Percentiles rank a stretch among this genome's conserved stretches.
These are phyloP conservation scores for Melinopterus prodromus DNA, from an alignment of 2,888 invertebrate genomes.

Conservation along the genomic window DNA sequence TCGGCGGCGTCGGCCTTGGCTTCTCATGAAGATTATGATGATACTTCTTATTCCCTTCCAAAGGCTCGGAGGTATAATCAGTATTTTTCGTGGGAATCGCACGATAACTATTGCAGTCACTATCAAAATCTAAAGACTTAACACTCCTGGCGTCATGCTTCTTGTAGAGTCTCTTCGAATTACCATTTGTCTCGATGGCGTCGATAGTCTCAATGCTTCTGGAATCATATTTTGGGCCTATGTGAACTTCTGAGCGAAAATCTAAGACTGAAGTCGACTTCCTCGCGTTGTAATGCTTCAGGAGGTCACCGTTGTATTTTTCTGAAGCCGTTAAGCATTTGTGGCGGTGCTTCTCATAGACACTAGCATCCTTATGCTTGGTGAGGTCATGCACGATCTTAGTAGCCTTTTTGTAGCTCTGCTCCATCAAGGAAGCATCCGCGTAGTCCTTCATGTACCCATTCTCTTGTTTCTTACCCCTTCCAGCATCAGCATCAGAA, in stretches of 20 bases:
- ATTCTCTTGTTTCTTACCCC: constrained; percentile 38
- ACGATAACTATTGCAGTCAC: constrained; percentile 63
- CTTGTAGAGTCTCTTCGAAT: constrained; percentile 55
- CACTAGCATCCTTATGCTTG: constrained; percentile 48
- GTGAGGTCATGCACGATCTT: constrained; percentile 59
- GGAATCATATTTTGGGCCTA: constrained; percentile 56
- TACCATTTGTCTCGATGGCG: constrained; percentile 56
- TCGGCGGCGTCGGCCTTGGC: constrained; percentile 80
- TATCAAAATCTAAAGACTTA: constrained; percentile 80
- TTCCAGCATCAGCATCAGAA: constrained; percentile 57
- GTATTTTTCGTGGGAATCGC: constrained; percentile 51
- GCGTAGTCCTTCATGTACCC: constrained; percentile 14
- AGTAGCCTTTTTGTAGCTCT: constrained; percentile 58
- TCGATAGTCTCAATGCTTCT: constrained; percentile 61
- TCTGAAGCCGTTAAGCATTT: constrained; percentile 58
- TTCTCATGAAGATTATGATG: constrained; percentile 54
- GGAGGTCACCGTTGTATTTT: constrained; percentile 56
- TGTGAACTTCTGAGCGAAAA: constrained; percentile 61
- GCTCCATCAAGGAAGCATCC: constrained; percentile 52
- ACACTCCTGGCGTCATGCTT: constrained; percentile 68
- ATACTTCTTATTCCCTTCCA: constrained; percentile 60
- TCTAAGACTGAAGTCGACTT: constrained; percentile 67
- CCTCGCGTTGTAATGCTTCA: constrained; percentile 62
- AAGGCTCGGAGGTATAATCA: constrained; percentile 69
- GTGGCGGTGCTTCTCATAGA: constrained; percentile 57